Conservation (phyloP, 2,113 vertebrate genomes). For the Syngnathoides biaculeatus region DNA sequence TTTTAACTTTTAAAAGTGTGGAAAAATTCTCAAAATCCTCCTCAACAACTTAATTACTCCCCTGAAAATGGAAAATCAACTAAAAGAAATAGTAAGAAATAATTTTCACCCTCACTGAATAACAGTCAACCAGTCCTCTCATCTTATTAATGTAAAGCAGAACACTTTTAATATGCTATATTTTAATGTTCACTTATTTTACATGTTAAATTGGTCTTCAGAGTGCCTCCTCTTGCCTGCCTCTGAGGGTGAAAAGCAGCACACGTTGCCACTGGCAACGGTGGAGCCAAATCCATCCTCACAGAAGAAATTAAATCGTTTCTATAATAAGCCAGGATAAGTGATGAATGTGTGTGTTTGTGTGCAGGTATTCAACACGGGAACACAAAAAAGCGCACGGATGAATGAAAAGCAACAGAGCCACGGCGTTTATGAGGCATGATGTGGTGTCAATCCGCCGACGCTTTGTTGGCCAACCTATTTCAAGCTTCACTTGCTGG, state of each 20-base stretch:
- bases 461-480: slow-evolving; percentile 49
- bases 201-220: slow-evolving; percentile 21
- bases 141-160: background rate
- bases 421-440: slow-evolving; percentile 35
- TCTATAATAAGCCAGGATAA: slow-evolving; percentile 17
- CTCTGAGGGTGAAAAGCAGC: slow-evolving; percentile 36
- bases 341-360: background rate
- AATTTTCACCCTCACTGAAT: background rate
- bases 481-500: slow-evolving; percentile 66
- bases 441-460: slow-evolving; percentile 34
- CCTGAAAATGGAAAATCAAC: background rate
- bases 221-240: slow-evolving; percentile 43
- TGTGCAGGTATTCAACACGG: slow-evolving; percentile 8
- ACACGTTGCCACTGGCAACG: slow-evolving; percentile 24
- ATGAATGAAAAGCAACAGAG: slow-evolving; percentile 34
- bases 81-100: background rate
- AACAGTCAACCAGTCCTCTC: background rate
- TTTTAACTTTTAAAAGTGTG: background rate
- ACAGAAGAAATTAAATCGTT: slow-evolving; percentile 31
- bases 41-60: background rate
- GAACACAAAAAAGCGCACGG: slow-evolving; percentile 6
- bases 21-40: background rate
- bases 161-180: background rate
- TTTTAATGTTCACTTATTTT: slow-evolving; percentile 76
- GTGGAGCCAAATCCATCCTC: slow-evolving; percentile 22